phyloP scores from a whole-genome alignment of 2,888 invertebrate genomes.

The Acleris holmiana region DNA sequence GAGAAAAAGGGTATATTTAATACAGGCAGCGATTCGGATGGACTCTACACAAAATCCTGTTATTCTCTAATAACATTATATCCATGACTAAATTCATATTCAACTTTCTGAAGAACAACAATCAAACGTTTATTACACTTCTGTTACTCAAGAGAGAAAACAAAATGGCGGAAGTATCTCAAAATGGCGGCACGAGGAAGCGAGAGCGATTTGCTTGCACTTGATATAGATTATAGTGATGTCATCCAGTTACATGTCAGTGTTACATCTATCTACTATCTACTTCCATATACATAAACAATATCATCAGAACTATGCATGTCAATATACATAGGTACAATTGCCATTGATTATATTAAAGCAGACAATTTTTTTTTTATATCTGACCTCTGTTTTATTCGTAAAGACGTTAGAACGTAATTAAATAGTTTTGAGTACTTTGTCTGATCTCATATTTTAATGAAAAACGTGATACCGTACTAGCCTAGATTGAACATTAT shows the following conservation, averaged over 20 bases:
- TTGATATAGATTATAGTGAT: conserved; percentile 16
- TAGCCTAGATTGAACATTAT: too few species aligned
- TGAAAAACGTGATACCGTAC: too few species aligned
- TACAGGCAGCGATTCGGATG: too few species aligned
- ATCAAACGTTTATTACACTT: background rate
- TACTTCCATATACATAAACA: background rate
- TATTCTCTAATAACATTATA: too few species aligned
- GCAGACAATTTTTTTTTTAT: too few species aligned
- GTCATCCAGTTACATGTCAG: conserved; percentile 15
- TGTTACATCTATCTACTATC: conserved; percentile 11
- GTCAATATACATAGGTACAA: background rate
- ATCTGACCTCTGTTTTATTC: too few species aligned
- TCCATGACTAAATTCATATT: background rate
- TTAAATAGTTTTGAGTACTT: too few species aligned
- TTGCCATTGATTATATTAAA: too few species aligned
- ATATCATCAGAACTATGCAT: background rate
- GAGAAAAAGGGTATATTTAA: too few species aligned
- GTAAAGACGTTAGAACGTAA: too few species aligned
- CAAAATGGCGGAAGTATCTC: conserved; percentile 15
- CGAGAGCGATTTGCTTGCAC: conserved; percentile 7
- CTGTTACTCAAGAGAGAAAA: conserved; percentile 4
- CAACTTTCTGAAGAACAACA: background rate
- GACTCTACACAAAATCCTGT: too few species aligned
- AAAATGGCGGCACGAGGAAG: conserved; percentile 10
- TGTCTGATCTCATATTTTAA: too few species aligned